A percentile compares a stretch with the other conserved stretches of the same genome.
Conservation (phyloP, 1,140 invertebrate species). For the Diachasma alloeum region DNA sequence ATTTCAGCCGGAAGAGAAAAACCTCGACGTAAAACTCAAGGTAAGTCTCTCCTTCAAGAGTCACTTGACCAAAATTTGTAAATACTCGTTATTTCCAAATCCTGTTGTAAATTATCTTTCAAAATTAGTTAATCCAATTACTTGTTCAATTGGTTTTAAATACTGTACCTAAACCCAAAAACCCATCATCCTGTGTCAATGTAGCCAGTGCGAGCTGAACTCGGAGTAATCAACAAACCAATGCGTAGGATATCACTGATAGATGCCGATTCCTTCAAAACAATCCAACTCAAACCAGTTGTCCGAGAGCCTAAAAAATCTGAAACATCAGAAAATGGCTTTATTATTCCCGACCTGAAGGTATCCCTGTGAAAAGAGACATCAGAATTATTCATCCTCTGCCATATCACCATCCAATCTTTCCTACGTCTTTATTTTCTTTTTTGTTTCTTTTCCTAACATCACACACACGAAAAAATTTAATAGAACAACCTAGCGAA, state of each 20-base stretch:
- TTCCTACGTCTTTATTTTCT: slow-evolving; percentile 22
- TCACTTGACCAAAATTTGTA: not conserved
- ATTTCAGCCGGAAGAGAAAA: slow-evolving; percentile 43
- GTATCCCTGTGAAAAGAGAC: slow-evolving; percentile 48
- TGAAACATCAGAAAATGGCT: slow-evolving; percentile 61
- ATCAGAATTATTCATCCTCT: slow-evolving; percentile 25
- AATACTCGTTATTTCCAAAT: not conserved
- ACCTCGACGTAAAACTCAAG: slow-evolving; percentile 14
- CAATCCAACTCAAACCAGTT: slow-evolving; percentile 71
- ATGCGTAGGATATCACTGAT: slow-evolving; percentile 67
- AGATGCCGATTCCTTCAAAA: slow-evolving; percentile 68
- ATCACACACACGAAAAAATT: not conserved
- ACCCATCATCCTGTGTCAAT: slow-evolving; percentile 39
- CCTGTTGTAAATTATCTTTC: not conserved
- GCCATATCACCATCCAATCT: not conserved
- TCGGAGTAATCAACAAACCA: slow-evolving; percentile 54
- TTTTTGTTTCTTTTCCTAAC: slow-evolving; percentile 17
- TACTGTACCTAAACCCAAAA: slow-evolving; percentile 8
- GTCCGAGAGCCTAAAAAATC: slow-evolving; percentile 59
- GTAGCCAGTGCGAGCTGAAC: slow-evolving; percentile 53
- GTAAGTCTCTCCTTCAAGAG: not conserved
- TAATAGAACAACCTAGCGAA: not conserved
- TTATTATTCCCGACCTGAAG: slow-evolving; percentile 49
- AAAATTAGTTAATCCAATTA: slow-evolving; percentile 1
- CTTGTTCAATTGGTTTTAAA: not conserved